A percentile compares a stretch with the other conserved stretches of the same genome.
These are phyloP conservation scores for Synodontis membranacea DNA, from an alignment of 2,113 vertebrate genomes.

Conservation along the genomic window DNA sequence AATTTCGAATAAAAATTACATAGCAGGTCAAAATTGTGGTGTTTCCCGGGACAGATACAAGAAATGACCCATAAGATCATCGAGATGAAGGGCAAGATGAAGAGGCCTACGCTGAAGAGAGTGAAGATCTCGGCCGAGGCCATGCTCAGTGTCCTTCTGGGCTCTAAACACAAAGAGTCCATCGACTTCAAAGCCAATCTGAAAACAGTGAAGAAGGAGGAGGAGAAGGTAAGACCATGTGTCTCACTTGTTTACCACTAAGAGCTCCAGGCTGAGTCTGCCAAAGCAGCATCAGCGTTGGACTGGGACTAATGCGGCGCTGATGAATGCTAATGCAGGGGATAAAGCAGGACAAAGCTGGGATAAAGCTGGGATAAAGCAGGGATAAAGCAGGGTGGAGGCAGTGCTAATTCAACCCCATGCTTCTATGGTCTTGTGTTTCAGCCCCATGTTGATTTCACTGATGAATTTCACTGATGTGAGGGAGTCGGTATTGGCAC, in stretches of 20 bases:
- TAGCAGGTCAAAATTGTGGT: not conserved
- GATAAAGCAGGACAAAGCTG: not conserved
- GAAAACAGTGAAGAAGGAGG: constrained; percentile 80
- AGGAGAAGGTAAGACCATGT: constrained; percentile 69
- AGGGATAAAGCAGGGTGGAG: not conserved
- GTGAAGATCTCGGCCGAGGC: constrained; percentile 75
- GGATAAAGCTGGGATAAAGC: not conserved
- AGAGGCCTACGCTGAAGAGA: constrained; percentile 72
- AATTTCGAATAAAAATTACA: not conserved
- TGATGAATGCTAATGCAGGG: not conserved
- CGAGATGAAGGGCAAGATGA: constrained; percentile 60
- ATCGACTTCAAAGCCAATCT: constrained; percentile 76
- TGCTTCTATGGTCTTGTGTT: not conserved
- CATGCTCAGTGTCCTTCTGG: constrained; percentile 68
- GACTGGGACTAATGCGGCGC: not conserved
- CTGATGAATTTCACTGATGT: not conserved
- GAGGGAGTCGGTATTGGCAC: not conserved
- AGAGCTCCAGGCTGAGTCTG: not conserved
- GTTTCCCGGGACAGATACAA: constrained; percentile 15
- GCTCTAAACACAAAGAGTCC: constrained; percentile 65
- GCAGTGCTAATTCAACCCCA: not conserved
- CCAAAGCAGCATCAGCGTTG: not conserved
- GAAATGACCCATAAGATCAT: constrained; percentile 58
- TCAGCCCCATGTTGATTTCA: not conserved
- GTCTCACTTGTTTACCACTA: not conserved